Base-by-base conservation (phyloP, 64 coral and sea anemone genomes). In the Stylophora pistillata region DNA sequence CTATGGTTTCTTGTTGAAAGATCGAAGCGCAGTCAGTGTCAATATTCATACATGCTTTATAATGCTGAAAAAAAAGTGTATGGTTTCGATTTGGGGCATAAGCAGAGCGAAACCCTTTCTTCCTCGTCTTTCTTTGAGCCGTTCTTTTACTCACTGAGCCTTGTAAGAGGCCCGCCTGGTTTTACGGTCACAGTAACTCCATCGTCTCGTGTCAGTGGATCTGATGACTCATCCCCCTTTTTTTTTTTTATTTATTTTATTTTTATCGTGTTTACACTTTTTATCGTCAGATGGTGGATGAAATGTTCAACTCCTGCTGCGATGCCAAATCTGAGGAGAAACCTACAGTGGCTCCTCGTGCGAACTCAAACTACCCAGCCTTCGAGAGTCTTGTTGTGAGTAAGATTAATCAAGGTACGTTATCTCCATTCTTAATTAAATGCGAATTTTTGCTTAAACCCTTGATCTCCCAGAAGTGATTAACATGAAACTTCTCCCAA, bases 261-360 rank as follows among this genome's bases (percentile, higher is more conserved):
- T 68, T 12, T 68, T 25, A 68, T 11, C 64, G 21, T 28, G 64
- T 12, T 25, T 68, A 21, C 13, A 5, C 26, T 28, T 58, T 30
- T 79, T 27, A 31, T 47, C 37, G 37, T 7, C 20, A 84, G 80
- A 53, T 84, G 62, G 9, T 84, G 33, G 80, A 84, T 20, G 80
- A 84, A 1, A 84, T 84, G 61, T 17, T 47, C 32, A 6, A 0
- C 1, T 5, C 13, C 5, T 2, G 2, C 17, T 13, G 6, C 6
- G 9, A 12, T 23, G 23, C 31, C 6, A 64, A 23, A 64, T 23
- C 61, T 64, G 61, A 21, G 9, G 17, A 82, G 59, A 68, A 66
- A 25, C 31, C 58, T 5, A 14, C 21, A 1, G 16, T 52, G 31
- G 21, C 59, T 41, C 21, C 32, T 37, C 60, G 61, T 70, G 60